Percentiles rank a stretch among this genome's conserved stretches.
Conservation (phyloP, 1,140 invertebrate genomes). For the Heliothis virescens region DNA sequence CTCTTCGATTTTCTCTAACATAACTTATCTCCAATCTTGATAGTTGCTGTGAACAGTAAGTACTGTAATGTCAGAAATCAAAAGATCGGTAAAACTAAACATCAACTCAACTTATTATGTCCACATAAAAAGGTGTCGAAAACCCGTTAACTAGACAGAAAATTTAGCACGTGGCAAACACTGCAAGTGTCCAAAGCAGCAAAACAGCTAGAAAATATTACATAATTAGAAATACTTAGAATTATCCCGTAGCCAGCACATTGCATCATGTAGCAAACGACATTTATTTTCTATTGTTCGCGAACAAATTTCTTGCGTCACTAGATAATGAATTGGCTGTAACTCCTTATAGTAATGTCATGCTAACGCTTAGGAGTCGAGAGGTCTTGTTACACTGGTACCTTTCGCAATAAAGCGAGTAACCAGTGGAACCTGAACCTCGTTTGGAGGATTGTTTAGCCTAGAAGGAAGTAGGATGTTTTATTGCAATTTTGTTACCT, state of each 20-base stretch:
- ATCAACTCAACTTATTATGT: too few species aligned
- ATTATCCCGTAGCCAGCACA: neutral
- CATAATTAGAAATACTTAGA: neutral
- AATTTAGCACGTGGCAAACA: too few species aligned
- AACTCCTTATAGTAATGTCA: slow-evolving; percentile 21
- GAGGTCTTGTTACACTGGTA: neutral
- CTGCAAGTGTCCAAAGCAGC: neutral
- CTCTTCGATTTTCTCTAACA: too few species aligned
- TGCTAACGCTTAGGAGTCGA: slow-evolving; percentile 2
- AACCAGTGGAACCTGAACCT: neutral
- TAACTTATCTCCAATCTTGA: too few species aligned
- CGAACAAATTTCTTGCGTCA: slow-evolving; percentile 8
- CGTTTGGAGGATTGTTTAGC: neutral
- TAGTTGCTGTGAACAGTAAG: too few species aligned
- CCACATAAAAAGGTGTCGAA: too few species aligned
- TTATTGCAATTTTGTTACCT: neutral
- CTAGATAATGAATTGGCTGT: slow-evolving; percentile 1
- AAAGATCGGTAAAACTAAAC: too few species aligned
- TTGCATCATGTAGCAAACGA: slow-evolving; percentile 2
- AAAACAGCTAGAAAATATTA: neutral
- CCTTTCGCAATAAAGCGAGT: neutral
- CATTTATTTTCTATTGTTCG: slow-evolving; percentile 24
- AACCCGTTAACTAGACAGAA: too few species aligned
- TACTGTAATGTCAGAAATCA: too few species aligned
- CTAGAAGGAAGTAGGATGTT: neutral